These are phyloP conservation scores for Natrix natrix DNA, from an alignment of 2,797 vertebrate genomes.

Conservation along the genomic window DNA sequence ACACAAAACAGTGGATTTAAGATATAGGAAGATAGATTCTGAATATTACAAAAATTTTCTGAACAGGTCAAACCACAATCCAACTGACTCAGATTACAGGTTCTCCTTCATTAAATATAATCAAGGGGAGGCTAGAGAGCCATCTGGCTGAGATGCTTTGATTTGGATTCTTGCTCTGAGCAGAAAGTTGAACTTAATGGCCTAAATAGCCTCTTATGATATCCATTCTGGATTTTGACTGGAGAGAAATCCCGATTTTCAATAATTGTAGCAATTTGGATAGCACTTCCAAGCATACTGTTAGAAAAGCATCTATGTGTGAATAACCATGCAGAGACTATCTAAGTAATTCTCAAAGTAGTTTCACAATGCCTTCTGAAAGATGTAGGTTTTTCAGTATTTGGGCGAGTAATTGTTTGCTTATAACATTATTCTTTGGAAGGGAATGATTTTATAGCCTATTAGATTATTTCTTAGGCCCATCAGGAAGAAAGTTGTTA, in stretches of 20 bases:
- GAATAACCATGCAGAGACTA: not conserved
- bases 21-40: not conserved
- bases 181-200: not conserved
- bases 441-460: not conserved
- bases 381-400: not conserved
- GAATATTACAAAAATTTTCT: not conserved
- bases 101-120: not conserved
- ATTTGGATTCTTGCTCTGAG: not conserved
- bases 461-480: not conserved
- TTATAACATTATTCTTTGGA: not conserved
- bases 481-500: not conserved
- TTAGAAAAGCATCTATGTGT: not conserved
- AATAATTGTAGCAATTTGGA: not conserved
- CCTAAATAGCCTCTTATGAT: not conserved
- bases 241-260: not conserved
- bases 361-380: not conserved
- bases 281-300: not conserved
- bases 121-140: not conserved
- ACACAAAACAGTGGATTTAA: not conserved
- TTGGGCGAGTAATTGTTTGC: not conserved
- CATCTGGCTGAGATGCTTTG: not conserved
- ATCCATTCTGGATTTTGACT: not conserved
- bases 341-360: not conserved
- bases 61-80: not conserved
- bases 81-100: not conserved